phyloP scores from a whole-genome alignment of 2,113 vertebrate species.

The Vulpes lagopus region DNA sequence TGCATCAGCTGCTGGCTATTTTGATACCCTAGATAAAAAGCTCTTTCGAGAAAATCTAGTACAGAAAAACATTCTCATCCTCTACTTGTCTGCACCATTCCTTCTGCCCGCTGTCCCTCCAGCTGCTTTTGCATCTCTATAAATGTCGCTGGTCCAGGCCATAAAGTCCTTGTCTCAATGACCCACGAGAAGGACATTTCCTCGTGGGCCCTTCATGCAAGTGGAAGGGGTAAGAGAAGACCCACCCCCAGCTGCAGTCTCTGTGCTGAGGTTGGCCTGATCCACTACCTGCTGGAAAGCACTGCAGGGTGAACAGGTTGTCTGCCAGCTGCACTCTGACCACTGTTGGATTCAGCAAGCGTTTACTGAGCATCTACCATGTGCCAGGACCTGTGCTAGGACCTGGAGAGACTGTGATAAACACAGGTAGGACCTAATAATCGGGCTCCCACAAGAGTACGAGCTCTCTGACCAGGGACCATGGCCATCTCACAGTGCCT shows the following conservation, averaged over 20 bases:
- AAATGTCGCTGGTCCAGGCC: background rate
- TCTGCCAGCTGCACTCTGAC: background rate
- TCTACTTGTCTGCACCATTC: slow-evolving; percentile 55
- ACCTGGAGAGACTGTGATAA: background rate
- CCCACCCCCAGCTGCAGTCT: background rate
- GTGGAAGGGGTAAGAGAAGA: background rate
- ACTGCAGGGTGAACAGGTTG: slow-evolving; percentile 2
- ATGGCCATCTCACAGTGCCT: background rate
- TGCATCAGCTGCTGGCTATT: slow-evolving; percentile 80
- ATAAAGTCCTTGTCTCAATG: background rate
- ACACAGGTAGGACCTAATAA: background rate
- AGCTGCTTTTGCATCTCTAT: slow-evolving; percentile 41
- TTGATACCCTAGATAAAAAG: slow-evolving; percentile 77
- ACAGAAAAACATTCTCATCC: slow-evolving; percentile 66
- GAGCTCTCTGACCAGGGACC: background rate
- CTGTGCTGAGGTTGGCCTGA: background rate
- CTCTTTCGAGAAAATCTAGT: slow-evolving; percentile 81
- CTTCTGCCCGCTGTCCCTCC: slow-evolving; percentile 21
- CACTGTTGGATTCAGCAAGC: background rate
- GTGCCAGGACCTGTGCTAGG: background rate
- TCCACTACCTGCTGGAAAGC: slow-evolving; percentile 46
- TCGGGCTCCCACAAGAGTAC: background rate
- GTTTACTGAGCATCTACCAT: background rate
- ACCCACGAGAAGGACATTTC: slow-evolving; percentile 29
- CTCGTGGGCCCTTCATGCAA: background rate